A percentile compares a stretch with the other conserved stretches of the same genome.
phyloP scores from a whole-genome alignment of 1,140 invertebrate genomes.

The Philaenus spumarius region DNA sequence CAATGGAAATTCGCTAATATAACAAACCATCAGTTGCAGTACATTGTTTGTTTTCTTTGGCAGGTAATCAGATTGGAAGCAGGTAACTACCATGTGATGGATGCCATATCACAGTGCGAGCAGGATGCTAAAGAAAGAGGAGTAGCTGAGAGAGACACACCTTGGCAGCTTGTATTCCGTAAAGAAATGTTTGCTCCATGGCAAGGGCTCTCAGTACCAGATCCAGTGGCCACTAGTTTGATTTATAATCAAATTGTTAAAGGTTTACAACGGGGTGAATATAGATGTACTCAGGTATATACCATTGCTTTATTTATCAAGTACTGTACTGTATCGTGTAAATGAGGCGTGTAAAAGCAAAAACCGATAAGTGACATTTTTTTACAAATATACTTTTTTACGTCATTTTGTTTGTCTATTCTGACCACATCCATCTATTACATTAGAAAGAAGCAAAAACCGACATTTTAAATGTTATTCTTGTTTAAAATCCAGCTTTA shows the following conservation, averaged over 20 bases:
- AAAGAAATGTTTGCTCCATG: constrained; percentile 99
- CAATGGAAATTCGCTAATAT: no score
- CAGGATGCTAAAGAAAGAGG: constrained; percentile 99
- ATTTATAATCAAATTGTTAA: constrained; percentile 97
- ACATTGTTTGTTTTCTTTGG: constrained; percentile 15
- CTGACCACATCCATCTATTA: no score
- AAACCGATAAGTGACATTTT: no score
- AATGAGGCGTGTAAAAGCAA: no score
- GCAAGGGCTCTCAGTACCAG: constrained; percentile 92
- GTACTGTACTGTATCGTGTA: no score
- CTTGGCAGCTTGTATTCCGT: constrained; percentile 87
- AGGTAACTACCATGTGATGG: constrained; percentile 98
- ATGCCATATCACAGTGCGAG: constrained; percentile 98
- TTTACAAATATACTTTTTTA: no score
- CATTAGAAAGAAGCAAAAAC: no score
- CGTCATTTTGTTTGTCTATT: no score
- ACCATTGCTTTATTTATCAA: no score
- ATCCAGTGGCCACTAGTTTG: constrained; percentile 92
- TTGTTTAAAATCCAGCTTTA: no score
- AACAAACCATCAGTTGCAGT: no score
- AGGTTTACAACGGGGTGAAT: constrained; percentile 98
- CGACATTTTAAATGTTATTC: no score
- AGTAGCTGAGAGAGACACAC: constrained; percentile 86
- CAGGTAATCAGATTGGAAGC: constrained; percentile 89
- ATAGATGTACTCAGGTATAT: constrained; percentile 87